Evolutionary conservation across 2,113 vertebrate genomes (phyloP).

Genomic region (Salvelinus sp.): DNA sequence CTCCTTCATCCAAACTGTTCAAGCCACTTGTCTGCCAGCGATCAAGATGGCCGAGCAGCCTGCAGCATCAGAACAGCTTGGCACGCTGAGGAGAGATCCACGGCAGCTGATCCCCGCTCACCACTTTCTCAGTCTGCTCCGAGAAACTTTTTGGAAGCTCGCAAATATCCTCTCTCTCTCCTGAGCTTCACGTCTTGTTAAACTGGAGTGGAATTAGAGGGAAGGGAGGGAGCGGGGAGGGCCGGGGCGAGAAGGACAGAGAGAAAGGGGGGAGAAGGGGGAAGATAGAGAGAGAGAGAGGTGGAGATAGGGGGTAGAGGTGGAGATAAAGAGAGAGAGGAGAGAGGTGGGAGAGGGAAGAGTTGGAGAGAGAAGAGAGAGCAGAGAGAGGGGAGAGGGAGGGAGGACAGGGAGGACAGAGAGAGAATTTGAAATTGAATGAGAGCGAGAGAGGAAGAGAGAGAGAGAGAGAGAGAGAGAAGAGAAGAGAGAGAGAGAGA

Average conservation of each 20-base stretch:
- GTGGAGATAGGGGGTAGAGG: too few relatives aligned
- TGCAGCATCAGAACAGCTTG: slow-evolving; percentile 80
- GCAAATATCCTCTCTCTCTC: slow-evolving; percentile 28
- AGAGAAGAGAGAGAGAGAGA: too few relatives aligned
- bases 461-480: too few relatives aligned
- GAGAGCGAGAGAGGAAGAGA: too few relatives aligned
- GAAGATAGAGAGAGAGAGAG: neutral
- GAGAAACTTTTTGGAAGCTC: slow-evolving; percentile 69
- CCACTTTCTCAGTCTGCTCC: slow-evolving; percentile 79
- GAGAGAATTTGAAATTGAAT: too few relatives aligned
- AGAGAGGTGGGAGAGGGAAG: neutral
- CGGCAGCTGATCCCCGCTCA: slow-evolving; percentile 73
- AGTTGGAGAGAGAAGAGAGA: too few relatives aligned
- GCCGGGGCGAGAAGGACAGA: neutral
- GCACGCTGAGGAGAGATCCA: slow-evolving; percentile 69
- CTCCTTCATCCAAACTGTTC: slow-evolving; percentile 65
- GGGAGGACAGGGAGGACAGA: neutral
- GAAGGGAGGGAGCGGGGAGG: neutral
- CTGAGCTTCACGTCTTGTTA: slow-evolving; percentile 51
- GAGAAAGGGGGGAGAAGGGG: neutral
- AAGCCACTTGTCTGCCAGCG: slow-evolving; percentile 78
- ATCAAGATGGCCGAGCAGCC: slow-evolving; percentile 78
- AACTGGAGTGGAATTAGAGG: slow-evolving; percentile 19
- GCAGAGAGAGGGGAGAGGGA: neutral
- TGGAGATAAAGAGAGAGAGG: neutral